phyloP scores from a whole-genome alignment of 2,888 invertebrate genomes.

The Coelogynopora nodosa region DNA sequence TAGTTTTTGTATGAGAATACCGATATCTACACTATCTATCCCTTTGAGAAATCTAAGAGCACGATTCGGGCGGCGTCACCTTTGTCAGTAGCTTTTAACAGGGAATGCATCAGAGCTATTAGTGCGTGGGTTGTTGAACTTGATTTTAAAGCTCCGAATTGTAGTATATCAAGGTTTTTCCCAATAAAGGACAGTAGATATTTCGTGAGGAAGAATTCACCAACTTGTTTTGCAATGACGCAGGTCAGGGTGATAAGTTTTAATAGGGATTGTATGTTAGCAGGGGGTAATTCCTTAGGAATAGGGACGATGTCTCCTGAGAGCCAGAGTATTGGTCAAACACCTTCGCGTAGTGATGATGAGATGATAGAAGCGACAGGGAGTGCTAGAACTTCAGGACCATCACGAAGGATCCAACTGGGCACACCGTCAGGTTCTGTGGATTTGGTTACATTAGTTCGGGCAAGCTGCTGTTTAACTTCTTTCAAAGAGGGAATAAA shows the following conservation, averaged over 20 bases:
- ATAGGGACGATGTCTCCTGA: background rate
- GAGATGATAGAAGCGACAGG: background rate
- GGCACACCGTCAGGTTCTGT: background rate
- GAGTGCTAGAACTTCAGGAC: background rate
- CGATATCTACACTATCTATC: background rate
- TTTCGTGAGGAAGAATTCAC: background rate
- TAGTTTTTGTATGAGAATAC: background rate
- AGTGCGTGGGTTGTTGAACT: background rate
- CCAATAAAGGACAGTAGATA: background rate
- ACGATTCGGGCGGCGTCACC: background rate
- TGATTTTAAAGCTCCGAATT: background rate
- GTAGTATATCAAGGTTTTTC: background rate
- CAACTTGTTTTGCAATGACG: background rate
- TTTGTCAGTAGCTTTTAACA: too few relatives aligned
- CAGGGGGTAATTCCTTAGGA: background rate
- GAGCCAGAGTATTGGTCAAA: background rate
- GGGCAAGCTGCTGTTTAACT: background rate
- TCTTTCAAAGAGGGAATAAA: background rate
- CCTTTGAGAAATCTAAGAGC: background rate
- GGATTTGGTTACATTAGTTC: background rate
- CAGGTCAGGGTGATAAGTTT: background rate
- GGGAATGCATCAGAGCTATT: too few relatives aligned
- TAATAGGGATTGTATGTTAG: background rate
- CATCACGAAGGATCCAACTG: background rate
- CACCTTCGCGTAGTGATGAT: background rate